phyloP scores from a whole-genome alignment of 2,113 vertebrate species.

The Stegostoma tigrinum region DNA sequence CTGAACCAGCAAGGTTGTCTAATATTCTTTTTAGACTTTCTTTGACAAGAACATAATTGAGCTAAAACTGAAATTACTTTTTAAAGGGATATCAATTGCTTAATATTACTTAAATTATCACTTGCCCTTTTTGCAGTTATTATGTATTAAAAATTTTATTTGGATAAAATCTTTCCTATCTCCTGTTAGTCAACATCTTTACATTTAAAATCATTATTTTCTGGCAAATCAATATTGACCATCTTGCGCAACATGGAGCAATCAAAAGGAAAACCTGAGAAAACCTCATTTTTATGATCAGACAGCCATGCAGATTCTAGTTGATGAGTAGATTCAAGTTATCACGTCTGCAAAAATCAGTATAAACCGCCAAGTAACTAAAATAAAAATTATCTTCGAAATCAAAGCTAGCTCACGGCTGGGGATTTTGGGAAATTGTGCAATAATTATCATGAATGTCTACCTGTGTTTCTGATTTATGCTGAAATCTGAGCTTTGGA shows the following conservation, averaged over 20 bases:
- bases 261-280: background rate
- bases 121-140: background rate
- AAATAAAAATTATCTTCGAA: background rate
- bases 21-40: background rate
- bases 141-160: background rate
- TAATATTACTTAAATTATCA: background rate
- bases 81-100: background rate
- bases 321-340: background rate
- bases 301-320: background rate
- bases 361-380: background rate
- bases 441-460: background rate
- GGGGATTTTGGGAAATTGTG: background rate
- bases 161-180: background rate
- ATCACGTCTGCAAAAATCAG: background rate
- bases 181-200: background rate
- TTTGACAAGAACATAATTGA: background rate
- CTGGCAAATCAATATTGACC: background rate
- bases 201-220: background rate
- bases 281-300: background rate
- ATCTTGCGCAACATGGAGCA: background rate
- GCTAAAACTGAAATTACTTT: background rate
- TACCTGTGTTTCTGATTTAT: background rate
- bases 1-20: background rate
- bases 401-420: background rate
- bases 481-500: background rate